Evolutionary conservation across 2,797 vertebrate species (phyloP), one percentile per base, ranked within the genome.

Genomic region (Gymnodraco acuticeps): DNA sequence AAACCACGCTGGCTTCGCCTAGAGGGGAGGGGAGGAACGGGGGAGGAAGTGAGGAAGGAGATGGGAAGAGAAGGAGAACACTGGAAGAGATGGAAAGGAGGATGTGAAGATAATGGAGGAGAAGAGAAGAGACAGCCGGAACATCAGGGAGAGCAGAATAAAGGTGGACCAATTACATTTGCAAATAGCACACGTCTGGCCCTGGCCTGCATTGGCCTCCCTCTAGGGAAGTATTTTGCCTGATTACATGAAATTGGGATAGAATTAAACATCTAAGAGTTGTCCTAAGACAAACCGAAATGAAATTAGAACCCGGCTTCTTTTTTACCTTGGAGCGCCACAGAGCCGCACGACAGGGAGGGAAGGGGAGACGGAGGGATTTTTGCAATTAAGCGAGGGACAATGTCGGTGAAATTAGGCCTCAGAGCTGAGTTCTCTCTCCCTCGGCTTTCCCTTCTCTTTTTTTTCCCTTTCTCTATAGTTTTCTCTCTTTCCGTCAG

Each of bases 221-320:
- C 97, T 96, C 96, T 94, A 95, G 98, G 98, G 96, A 97, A 96
- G 96, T 91, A 96, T 96, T 96, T 83, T 47, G 90, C 94, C 97
- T 98, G 97, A 98, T 98, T 97, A 98, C 96, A 97, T 96, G 95
- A 96, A 98, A 98, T 96, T 96, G 96, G 96, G 97, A 97, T 97
- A 96, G 96, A 98, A 98, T 99, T 98, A 98, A 99, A 98, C 96
- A 97, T 97, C 96, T 97, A 96, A 96, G 96, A 96, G 93, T 96
- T 96, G 96, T 97, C 93, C 96, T 96, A 95, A 95, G 94, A 96
- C 96, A 96, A 96, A 96, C 94, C 87, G 83, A 96, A 95, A 97
- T 96, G 95, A 97, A 98, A 98, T 98, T 96, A 97, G 96, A 95
- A 88, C 78, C 95, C 92, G 89, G 90, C 91, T 93, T 88, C 78